Evolutionary conservation across 2,113 vertebrate species (phyloP).

Genomic region (Cyanocitta stelleri): DNA sequence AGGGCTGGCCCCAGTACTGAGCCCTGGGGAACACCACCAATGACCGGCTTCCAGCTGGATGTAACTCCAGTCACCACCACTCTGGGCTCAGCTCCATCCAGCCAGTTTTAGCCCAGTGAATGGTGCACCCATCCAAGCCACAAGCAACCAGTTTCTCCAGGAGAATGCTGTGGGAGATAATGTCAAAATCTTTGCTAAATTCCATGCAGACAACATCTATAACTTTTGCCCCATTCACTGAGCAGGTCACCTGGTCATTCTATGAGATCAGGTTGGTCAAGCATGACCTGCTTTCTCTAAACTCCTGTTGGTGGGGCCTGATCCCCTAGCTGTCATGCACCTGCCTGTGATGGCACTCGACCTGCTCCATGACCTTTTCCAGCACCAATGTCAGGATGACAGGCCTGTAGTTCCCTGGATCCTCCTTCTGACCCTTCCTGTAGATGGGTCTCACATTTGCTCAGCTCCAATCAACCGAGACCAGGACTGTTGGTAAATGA

Average conservation of each 20-base stretch:
- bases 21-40: not conserved
- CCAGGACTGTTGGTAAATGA: not conserved
- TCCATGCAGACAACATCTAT: not conserved
- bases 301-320: not conserved
- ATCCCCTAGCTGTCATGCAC: not conserved
- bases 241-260: not conserved
- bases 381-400: not conserved
- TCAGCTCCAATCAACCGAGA: not conserved
- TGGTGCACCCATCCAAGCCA: not conserved
- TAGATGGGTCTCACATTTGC: not conserved
- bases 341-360: rapidly evolving
- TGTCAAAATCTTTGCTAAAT: not conserved
- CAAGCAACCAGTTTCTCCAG: rapidly evolving
- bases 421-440: not conserved
- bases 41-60: not conserved
- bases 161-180: not conserved
- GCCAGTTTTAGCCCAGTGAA: not conserved
- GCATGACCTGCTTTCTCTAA: not conserved
- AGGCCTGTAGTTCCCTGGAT: not conserved
- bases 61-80: not conserved
- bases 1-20: not conserved
- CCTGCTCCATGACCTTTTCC: not conserved
- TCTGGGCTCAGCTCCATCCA: not conserved
- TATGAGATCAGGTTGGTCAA: not conserved
- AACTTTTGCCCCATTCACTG: not conserved